Evolutionary conservation across 2,113 vertebrate species (phyloP), one percentile per base, ranked within the genome.

Genomic region (Oostethus manadensis): DNA sequence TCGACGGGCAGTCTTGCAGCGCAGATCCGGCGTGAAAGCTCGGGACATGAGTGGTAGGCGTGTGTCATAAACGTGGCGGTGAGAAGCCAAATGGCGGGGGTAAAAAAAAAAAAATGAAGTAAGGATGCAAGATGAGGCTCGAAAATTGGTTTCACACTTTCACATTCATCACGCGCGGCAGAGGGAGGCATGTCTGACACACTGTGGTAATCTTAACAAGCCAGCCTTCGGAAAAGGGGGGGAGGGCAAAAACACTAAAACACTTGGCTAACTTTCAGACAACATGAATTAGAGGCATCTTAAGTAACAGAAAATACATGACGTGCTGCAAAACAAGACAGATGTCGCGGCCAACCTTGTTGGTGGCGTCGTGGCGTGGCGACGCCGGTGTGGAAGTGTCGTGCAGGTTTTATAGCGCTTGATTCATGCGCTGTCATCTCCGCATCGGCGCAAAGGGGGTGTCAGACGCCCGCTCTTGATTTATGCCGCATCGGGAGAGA

Each of bases 381-480:
- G 66, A 75, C 21, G 63, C 70, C 71, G 66, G 66, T 68, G 50
- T n/a, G 13, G 66, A 80, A 71, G 58, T 71, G 67, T 78, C 48
- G 35, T 4, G 64, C 47, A 66, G 67, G 71, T 38, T 81, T 81
- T 75, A 80, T 82, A 66, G 18, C 68, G 68, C 45, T 20, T 66
- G 69, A 85, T 88, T 86, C 74, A 86, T 44, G 60, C 58, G 54
- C 62, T 56, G 80, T 58, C 69, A 70, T 75, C 70, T 49, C 50
- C 22, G 64, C 56, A 76, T 84, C 60, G 59, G 64, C 62, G 76
- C 76, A 66, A 86, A 73, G 71, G 62, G 72, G 67, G 47, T 71
- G 50, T 68, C 71, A 42, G 56, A 59, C 20, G 66, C 60, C 15
- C 22, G 15, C 45, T 50, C 45, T 73, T 79, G 63, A 74, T 84